phyloP scores from a whole-genome alignment of 2,113 vertebrate genomes.

The Cyphomyrus discorhynchus region DNA sequence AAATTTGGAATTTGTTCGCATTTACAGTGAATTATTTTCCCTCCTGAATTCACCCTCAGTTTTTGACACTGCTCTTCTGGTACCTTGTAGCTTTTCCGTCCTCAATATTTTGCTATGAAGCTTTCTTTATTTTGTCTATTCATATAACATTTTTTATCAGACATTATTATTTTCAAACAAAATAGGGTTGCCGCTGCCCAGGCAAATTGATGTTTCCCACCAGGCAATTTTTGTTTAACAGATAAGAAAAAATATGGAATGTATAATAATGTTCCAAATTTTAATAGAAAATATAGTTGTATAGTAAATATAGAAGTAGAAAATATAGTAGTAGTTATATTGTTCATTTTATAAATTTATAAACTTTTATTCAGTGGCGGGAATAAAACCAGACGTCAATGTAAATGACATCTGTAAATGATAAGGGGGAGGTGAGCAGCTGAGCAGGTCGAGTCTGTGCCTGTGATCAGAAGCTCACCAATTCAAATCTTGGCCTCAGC shows the following conservation, averaged over 20 bases:
- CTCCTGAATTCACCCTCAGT: not conserved
- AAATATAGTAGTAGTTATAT: not conserved
- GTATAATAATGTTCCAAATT: not conserved
- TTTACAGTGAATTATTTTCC: not conserved
- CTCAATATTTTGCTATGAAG: not conserved
- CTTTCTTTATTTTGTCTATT: not conserved
- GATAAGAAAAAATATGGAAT: not conserved
- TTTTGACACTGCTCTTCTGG: not conserved
- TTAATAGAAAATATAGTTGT: not conserved
- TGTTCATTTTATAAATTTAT: not conserved
- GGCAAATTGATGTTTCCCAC: not conserved
- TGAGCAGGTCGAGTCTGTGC: too few species aligned
- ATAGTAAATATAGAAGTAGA: not conserved
- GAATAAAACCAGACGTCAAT: not conserved
- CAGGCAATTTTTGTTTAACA: not conserved
- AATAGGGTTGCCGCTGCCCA: not conserved
- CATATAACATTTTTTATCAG: not conserved
- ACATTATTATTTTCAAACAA: not conserved
- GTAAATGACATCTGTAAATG: not conserved
- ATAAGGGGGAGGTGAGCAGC: too few species aligned
- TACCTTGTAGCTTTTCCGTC: not conserved
- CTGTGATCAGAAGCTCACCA: too few species aligned
- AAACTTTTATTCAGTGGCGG: not conserved
- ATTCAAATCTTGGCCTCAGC: too few species aligned
- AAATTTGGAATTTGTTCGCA: not conserved